phyloP scores from a whole-genome alignment of 1,140 invertebrate genomes.

The Trinorchestia longiramus region DNA sequence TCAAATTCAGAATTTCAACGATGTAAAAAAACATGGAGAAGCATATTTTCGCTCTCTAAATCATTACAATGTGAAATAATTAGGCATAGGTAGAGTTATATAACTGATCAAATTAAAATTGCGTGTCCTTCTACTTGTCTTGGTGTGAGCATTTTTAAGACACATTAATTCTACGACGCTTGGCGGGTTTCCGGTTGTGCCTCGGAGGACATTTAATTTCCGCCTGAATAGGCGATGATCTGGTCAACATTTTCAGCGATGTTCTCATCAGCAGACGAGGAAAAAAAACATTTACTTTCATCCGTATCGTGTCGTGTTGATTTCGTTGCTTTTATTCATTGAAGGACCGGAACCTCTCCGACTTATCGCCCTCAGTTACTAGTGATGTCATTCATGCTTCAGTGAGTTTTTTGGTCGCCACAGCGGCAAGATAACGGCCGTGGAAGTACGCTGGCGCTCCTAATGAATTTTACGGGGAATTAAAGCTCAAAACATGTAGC shows the following conservation, averaged over 20 bases:
- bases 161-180: no score
- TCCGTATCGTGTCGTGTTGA: not conserved
- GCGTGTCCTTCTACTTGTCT: not conserved
- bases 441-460: not conserved
- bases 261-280: not conserved
- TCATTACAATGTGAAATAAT: not conserved
- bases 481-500: not conserved
- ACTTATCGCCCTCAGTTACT: not conserved
- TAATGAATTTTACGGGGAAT: not conserved
- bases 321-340: not conserved
- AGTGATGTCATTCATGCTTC: not conserved
- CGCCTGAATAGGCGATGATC: no score
- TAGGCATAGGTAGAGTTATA: not conserved
- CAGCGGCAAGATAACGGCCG: not conserved
- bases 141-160: no score
- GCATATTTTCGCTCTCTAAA: no score
- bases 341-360: not conserved
- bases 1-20: no score
- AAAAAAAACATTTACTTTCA: not conserved
- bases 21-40: no score
- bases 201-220: no score
- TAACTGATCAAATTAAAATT: not conserved
- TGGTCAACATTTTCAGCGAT: not conserved
- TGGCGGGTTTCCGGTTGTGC: no score
- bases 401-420: not conserved